These are phyloP conservation scores for Apogon talboti DNA, from an alignment of 2,797 vertebrate genomes.

Conservation along the genomic window DNA sequence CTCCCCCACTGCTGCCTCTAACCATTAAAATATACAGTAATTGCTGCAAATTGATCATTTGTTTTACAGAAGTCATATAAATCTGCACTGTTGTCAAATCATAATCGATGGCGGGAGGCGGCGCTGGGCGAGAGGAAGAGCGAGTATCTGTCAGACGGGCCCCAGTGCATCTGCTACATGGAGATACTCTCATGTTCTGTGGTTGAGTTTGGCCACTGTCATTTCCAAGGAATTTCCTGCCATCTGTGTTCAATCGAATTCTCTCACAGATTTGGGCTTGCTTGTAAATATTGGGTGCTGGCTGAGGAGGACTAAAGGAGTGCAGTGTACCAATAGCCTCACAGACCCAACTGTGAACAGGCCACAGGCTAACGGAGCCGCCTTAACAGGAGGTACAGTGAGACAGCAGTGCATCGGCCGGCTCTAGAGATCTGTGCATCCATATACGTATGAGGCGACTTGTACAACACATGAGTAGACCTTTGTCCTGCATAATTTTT, in stretches of 20 bases:
- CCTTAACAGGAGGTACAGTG: constrained; percentile 8
- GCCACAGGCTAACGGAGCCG: constrained; percentile 44
- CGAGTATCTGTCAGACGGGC: constrained; percentile 85
- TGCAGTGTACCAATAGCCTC: constrained; percentile 80
- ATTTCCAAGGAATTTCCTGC: constrained; percentile 98
- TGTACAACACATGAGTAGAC: neutral
- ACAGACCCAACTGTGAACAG: constrained; percentile 80
- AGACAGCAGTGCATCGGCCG: constrained; percentile 1
- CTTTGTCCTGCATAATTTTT: neutral
- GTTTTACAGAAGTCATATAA: constrained; percentile 92
- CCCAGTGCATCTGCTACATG: constrained; percentile 82
- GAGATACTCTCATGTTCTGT: constrained; percentile 93
- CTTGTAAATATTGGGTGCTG: constrained; percentile 95
- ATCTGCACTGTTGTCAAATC: constrained; percentile 85
- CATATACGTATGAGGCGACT: neutral
- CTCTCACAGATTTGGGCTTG: constrained; percentile 93
- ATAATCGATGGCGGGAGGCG: constrained; percentile 87
- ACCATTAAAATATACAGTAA: constrained; percentile 81
- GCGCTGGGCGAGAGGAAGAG: constrained; percentile 76
- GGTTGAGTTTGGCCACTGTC: constrained; percentile 95
- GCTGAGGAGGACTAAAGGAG: constrained; percentile 80
- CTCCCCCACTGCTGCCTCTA: constrained; percentile 71
- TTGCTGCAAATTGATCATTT: constrained; percentile 92
- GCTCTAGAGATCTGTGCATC: neutral
- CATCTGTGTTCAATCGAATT: constrained; percentile 97